Conservation (phyloP, 1,140 invertebrate species). For the Antheraea pernyi region DNA sequence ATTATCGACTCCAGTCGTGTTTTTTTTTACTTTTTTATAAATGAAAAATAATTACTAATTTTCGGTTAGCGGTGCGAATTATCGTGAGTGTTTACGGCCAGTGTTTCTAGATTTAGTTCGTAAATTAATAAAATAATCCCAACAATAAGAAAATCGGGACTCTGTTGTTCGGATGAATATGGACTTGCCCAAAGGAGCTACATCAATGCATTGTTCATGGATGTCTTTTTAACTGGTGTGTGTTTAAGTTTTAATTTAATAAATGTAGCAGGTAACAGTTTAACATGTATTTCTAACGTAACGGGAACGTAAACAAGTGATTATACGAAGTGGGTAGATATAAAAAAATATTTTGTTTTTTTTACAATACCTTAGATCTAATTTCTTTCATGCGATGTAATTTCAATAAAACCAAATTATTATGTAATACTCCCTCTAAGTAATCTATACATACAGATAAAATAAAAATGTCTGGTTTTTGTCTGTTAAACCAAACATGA, state of each 20-base stretch:
- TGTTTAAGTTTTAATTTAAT: conserved; percentile 40
- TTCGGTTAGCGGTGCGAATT: conserved; percentile 13
- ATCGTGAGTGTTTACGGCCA: conserved; percentile 47
- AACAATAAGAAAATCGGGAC: conserved; percentile 40
- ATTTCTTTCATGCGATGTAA: neutral
- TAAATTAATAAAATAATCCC: conserved; percentile 6
- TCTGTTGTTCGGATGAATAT: conserved; percentile 67
- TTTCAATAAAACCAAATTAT: neutral
- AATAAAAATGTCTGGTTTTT: too few relatives aligned
- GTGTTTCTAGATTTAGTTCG: conserved; percentile 39
- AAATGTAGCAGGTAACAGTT: conserved; percentile 6
- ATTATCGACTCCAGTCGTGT: conserved; percentile 26
- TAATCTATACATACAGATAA: too few relatives aligned
- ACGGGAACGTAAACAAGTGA: conserved; percentile 30
- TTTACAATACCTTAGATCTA: neutral
- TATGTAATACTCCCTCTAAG: neutral
- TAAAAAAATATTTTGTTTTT: conserved; percentile 21
- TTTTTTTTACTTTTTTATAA: conserved; percentile 18
- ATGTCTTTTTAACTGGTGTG: conserved; percentile 77
- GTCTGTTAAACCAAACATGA: too few relatives aligned
- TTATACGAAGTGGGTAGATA: conserved; percentile 30
- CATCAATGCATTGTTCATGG: conserved; percentile 77
- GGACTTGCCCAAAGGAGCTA: conserved; percentile 69
- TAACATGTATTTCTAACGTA: neutral
- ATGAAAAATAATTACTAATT: conserved; percentile 13